Base-by-base conservation (phyloP, 2,113 vertebrate genomes). In the Mobula hypostoma region DNA sequence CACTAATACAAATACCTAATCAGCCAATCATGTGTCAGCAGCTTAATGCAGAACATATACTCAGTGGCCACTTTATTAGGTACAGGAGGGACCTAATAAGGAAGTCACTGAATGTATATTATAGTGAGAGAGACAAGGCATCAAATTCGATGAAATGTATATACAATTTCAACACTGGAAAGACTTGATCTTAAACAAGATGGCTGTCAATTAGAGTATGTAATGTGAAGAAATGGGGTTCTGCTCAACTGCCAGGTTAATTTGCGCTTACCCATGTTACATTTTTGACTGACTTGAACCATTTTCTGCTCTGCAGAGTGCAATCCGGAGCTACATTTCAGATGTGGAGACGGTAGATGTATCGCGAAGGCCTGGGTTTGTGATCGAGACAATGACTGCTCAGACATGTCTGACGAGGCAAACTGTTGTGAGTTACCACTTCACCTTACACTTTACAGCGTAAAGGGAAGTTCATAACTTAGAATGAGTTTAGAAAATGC, bases 351-450 rank as follows among this genome's bases (percentile, higher is more conserved):
- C 14, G 99, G 98, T 0, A 97, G 98, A 94, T 99, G 98, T 94
- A 97, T 99, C 58, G 94, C 96, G 9, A 95, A 92, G 76, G 97
- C 97, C 32, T 99, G 99, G 98, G 96, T 99, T 77, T 99, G 99
- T 94, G 99, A 99, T 7, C 98, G 99, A 32, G 99, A 99, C 96
- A 98, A 98, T 2, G 99, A 99, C 96, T 99, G 99, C 94, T 94
- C 96, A 94, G 99, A 99, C 95, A 99, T 98, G 94, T 99, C 98
- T 19, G 99, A 99, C 9, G 99, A 99, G 95, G 96, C 96, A 94
- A 99, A 99, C 95, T 99, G 99, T 97, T 98, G 99, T 99, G 97
- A 98, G 98, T 97, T 72, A 68, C 40, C 48, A 24, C 61, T 36
- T 80, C 77, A 80, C 56, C 24, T 48, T 72, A 15, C 56, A 93